Percentiles rank a stretch among this genome's conserved stretches.
phyloP scores from a whole-genome alignment of 2,113 vertebrate species.

The Colinus virginianus region DNA sequence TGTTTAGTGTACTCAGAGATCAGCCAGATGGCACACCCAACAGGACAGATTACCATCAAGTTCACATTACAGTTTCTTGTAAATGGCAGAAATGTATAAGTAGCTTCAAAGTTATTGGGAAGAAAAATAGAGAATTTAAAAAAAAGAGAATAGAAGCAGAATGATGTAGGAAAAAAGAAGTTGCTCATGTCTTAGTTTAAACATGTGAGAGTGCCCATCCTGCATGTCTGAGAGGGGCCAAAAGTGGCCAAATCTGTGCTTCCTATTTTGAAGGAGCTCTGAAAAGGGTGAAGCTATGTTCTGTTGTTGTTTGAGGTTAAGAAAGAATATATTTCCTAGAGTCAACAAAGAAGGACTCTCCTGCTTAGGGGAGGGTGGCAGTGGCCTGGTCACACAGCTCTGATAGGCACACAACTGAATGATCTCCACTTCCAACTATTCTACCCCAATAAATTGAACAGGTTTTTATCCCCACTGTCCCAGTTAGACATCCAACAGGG shows the following conservation, averaged over 20 bases:
- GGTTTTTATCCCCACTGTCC: background rate
- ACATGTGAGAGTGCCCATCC: background rate
- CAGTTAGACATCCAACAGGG: background rate
- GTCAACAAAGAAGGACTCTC: background rate
- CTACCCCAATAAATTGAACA: background rate
- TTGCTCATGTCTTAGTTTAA: background rate
- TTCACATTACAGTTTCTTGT: constrained; percentile 38
- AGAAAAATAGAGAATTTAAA: background rate
- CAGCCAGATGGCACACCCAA: constrained; percentile 45
- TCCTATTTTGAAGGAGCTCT: background rate
- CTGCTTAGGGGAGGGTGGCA: background rate
- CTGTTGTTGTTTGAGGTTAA: background rate
- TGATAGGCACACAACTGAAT: accelerated
- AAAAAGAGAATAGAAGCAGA: background rate
- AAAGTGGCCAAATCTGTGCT: background rate
- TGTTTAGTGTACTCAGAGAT: constrained; percentile 9
- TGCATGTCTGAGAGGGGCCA: background rate
- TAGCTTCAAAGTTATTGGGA: constrained; percentile 2
- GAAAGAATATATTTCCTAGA: background rate
- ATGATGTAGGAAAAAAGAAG: background rate
- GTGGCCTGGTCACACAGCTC: background rate
- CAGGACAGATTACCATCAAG: constrained; percentile 39
- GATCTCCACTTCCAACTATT: background rate
- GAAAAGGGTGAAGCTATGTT: background rate
- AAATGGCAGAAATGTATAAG: constrained; percentile 39